These are phyloP conservation scores for Bilobella aurantiaca DNA, from an alignment of 1,140 invertebrate genomes.

Conservation along the genomic window DNA sequence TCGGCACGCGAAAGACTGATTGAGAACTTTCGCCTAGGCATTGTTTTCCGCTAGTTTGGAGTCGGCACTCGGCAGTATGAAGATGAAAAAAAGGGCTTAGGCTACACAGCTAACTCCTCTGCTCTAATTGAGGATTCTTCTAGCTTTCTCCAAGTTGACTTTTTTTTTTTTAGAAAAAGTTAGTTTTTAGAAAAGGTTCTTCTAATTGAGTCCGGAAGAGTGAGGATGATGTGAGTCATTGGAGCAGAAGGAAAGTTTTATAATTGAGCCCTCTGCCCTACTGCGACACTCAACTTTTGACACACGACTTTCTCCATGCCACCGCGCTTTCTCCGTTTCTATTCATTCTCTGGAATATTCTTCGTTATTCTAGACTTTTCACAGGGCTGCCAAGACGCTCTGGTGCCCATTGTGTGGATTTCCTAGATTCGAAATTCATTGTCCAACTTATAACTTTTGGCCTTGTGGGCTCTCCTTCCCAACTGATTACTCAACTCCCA, in stretches of 20 bases:
- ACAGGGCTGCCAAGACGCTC: too few relatives aligned
- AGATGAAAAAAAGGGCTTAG: too few relatives aligned
- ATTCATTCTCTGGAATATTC: not conserved
- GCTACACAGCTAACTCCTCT: too few relatives aligned
- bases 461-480: too few relatives aligned
- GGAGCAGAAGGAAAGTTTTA: constrained; percentile 6
- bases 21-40: not conserved
- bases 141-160: too few relatives aligned
- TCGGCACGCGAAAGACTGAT: not conserved
- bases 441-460: too few relatives aligned
- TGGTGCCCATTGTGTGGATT: too few relatives aligned
- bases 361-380: not conserved
- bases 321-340: not conserved
- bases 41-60: not conserved
- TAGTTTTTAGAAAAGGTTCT: too few relatives aligned
- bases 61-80: too few relatives aligned
- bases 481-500: too few relatives aligned
- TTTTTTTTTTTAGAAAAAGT: not conserved
- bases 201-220: constrained; percentile 2
- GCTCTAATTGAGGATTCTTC: not conserved
- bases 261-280: not conserved
- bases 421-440: too few relatives aligned
- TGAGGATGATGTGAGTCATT: constrained; percentile 1
- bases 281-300: not conserved
- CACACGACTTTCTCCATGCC: not conserved